phyloP scores from a whole-genome alignment of 2,888 invertebrate genomes.

The Diplazon laetatorius region DNA sequence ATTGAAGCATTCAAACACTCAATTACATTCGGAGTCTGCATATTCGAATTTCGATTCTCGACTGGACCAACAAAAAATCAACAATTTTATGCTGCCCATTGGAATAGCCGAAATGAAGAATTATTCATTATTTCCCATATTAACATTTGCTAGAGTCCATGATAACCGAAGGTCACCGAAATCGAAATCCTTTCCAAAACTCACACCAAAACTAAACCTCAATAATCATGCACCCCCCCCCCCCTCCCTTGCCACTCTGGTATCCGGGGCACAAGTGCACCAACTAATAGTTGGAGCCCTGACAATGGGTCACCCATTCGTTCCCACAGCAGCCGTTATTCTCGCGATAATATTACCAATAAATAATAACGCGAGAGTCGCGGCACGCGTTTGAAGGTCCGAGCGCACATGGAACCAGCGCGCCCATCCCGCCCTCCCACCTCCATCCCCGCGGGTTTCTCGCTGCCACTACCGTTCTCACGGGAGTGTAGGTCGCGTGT shows the following conservation, averaged over 20 bases:
- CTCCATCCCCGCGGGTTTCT: too few species aligned
- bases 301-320: slow-evolving; percentile 18
- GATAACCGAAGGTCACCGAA: background rate
- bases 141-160: too few species aligned
- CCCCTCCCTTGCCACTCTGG: slow-evolving; percentile 22
- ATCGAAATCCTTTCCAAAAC: slow-evolving; percentile 37
- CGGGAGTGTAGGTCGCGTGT: slow-evolving; percentile 2
- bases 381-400: slow-evolving; percentile 23
- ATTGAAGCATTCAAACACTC: too few species aligned
- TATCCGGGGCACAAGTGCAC: slow-evolving; percentile 26
- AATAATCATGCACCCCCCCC: slow-evolving; percentile 21
- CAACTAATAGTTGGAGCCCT: slow-evolving; percentile 25
- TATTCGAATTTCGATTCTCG: too few species aligned
- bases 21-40: too few species aligned
- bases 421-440: too few species aligned
- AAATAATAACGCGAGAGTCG: slow-evolving; percentile 58
- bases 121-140: too few species aligned
- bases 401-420: slow-evolving; percentile 42
- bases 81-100: too few species aligned
- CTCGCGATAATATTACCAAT: slow-evolving; percentile 58
- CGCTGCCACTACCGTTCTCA: slow-evolving; percentile 32
- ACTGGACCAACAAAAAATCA: too few species aligned
- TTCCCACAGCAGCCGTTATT: slow-evolving; percentile 42
- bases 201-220: too few species aligned
- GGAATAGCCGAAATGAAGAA: too few species aligned